These are phyloP conservation scores for Cephalopholis sonnerati DNA, from an alignment of 2,113 vertebrate species.

Conservation along the genomic window DNA sequence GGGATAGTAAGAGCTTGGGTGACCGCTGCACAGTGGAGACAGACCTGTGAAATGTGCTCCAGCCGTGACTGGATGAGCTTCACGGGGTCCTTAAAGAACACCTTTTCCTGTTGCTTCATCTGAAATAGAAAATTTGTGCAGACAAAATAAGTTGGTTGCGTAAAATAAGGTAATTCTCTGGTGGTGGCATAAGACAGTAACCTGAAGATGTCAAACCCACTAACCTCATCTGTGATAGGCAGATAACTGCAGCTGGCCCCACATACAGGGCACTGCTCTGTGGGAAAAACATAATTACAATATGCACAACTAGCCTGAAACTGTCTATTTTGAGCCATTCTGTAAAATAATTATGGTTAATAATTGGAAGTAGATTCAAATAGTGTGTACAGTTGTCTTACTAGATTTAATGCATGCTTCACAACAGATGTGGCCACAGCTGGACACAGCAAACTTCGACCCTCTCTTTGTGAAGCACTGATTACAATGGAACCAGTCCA, in stretches of 20 bases:
- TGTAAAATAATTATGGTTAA: background rate
- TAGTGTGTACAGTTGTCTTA: constrained; percentile 62
- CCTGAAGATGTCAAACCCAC: constrained; percentile 42
- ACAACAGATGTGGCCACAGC: constrained; percentile 91
- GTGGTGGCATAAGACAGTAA: background rate
- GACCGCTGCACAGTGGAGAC: constrained; percentile 24
- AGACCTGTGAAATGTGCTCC: constrained; percentile 87
- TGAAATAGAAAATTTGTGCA: constrained; percentile 62
- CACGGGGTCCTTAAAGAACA: constrained; percentile 88
- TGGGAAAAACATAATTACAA: constrained; percentile 5
- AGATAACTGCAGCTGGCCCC: constrained; percentile 86
- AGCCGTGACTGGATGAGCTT: constrained; percentile 85
- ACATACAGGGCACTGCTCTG: constrained; percentile 89
- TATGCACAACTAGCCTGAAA: background rate
- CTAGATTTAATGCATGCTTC: constrained; percentile 85
- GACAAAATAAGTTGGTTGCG: background rate
- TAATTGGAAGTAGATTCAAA: background rate
- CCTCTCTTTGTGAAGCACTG: constrained; percentile 85
- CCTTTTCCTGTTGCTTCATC: constrained; percentile 90
- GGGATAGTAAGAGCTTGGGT: background rate
- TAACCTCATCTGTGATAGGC: constrained; percentile 88
- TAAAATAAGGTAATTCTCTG: background rate
- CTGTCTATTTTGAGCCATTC: background rate
- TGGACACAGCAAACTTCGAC: constrained; percentile 84
- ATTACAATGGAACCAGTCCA: constrained; percentile 95